A percentile compares a stretch with the other conserved stretches of the same genome.
Conservation (phyloP, 2,113 vertebrate genomes). For the Heterochromis multidens region DNA sequence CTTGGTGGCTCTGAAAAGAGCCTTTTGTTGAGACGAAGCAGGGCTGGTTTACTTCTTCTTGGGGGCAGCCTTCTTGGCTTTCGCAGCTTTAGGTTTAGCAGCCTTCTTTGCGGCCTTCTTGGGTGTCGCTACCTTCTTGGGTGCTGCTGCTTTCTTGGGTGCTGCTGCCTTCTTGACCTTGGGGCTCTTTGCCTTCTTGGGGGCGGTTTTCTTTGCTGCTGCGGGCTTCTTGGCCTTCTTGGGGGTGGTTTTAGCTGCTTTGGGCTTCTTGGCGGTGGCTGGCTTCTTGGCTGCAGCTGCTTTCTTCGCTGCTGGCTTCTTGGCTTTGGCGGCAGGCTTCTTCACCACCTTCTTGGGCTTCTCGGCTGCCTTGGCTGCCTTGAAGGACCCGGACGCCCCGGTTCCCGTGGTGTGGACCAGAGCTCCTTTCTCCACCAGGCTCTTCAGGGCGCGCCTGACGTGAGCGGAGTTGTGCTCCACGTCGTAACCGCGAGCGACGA, state of each 20-base stretch:
- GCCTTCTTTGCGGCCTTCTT: background rate
- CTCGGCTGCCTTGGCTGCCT: background rate
- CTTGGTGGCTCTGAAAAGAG: background rate
- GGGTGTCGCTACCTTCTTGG: background rate
- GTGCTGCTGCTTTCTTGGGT: background rate
- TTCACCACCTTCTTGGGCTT: background rate
- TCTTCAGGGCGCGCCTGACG: background rate
- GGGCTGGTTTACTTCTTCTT: background rate
- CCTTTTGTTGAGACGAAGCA: background rate
- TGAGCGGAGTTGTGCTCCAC: slow-evolving; percentile 1
- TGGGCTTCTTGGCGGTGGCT: background rate
- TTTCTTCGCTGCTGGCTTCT: background rate
- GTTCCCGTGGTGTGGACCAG: background rate
- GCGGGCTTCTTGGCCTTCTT: background rate
- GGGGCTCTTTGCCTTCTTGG: background rate
- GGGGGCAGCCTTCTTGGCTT: background rate
- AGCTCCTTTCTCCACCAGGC: background rate
- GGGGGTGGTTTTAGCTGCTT: background rate
- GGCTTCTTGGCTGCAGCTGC: background rate
- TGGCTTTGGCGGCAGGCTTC: background rate
- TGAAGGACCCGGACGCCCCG: slow-evolving; percentile 5
- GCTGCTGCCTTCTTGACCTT: background rate
- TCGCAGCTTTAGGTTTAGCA: background rate
- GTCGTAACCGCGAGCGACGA: background rate
- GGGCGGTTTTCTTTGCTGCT: background rate